Conservation (phyloP, 1,140 invertebrate species). For the Leptinotarsa lineolata region DNA sequence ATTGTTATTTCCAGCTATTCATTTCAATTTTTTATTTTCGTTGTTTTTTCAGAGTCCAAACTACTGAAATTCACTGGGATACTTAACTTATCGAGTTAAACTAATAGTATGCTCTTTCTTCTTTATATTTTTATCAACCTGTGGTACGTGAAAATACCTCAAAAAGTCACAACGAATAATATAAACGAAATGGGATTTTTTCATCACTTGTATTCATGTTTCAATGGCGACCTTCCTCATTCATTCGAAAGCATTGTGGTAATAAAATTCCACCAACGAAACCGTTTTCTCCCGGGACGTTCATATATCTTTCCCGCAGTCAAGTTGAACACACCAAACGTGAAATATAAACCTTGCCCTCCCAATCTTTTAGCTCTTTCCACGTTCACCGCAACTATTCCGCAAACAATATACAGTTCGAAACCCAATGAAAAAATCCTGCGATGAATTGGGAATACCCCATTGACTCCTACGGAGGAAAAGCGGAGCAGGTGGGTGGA, state of each 20-base stretch:
- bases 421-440: not conserved
- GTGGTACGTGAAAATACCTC: too few species aligned
- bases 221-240: not conserved
- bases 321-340: not conserved
- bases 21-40: too few species aligned
- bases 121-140: too few species aligned
- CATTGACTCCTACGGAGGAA: not conserved
- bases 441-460: constrained; percentile 11
- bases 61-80: too few species aligned
- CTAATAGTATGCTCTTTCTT: too few species aligned
- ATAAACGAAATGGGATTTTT: too few species aligned
- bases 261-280: not conserved
- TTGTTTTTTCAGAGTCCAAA: too few species aligned
- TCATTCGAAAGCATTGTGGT: not conserved
- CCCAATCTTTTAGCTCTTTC: constrained; percentile 5
- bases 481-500: not conserved
- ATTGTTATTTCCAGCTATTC: too few species aligned
- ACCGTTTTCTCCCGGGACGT: not conserved
- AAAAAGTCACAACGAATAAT: too few species aligned
- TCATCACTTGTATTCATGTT: too few species aligned
- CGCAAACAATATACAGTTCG: not conserved
- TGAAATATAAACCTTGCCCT: constrained; percentile 6
- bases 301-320: not conserved
- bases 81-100: too few species aligned
- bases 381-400: not conserved